A percentile compares a stretch with the other conserved stretches of the same genome.
phyloP scores from a whole-genome alignment of 2,113 vertebrate species.

The Dermatemys mawii region DNA sequence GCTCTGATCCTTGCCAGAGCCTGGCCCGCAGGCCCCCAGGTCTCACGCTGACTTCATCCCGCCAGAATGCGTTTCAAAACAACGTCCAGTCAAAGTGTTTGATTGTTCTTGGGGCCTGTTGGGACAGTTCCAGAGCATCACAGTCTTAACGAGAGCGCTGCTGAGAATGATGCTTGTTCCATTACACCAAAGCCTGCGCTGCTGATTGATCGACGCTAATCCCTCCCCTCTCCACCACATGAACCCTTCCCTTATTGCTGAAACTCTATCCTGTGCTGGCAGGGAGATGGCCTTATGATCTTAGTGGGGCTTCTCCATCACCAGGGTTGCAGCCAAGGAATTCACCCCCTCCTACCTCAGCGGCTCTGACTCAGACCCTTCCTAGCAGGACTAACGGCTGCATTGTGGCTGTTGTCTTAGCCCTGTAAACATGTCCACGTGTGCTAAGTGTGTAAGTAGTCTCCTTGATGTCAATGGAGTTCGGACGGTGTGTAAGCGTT shows the following conservation, averaged over 20 bases:
- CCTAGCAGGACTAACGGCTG: not conserved
- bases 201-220: not conserved
- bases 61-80: conserved; percentile 82
- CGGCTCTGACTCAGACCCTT: not conserved
- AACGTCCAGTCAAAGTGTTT: conserved; percentile 77
- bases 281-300: not conserved
- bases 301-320: not conserved
- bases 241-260: not conserved
- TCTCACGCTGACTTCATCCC: conserved; percentile 80
- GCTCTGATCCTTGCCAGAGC: not conserved
- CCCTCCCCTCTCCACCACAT: not conserved
- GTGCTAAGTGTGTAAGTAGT: not conserved
- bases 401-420: not conserved
- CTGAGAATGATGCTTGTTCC: not conserved
- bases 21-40: conserved; percentile 24
- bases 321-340: not conserved
- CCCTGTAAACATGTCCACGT: not conserved
- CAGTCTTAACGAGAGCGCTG: not conserved
- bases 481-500: no score
- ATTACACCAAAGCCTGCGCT: not conserved
- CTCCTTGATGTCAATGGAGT: not conserved
- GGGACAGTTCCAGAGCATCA: conserved; percentile 79
- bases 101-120: conserved; percentile 81
- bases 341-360: not conserved
- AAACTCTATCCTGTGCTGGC: not conserved